Percentiles rank a stretch among this genome's conserved stretches.
These are phyloP conservation scores for Acanthochromis polyacanthus DNA, from an alignment of 2,113 vertebrate genomes.

Conservation along the genomic window DNA sequence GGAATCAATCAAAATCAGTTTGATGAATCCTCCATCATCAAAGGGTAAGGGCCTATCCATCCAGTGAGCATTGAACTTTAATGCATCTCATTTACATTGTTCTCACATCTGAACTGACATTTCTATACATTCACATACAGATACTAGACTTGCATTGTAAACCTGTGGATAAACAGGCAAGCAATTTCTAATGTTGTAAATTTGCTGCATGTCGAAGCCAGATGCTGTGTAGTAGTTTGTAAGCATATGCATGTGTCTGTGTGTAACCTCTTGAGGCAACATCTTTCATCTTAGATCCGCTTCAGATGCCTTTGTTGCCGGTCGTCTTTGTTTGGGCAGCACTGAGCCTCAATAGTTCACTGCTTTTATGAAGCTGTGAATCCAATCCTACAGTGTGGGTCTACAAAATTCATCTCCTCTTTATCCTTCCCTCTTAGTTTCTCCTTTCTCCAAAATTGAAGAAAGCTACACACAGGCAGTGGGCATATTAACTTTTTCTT, in stretches of 20 bases:
- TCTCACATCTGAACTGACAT: not conserved
- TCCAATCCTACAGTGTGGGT: not conserved
- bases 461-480: not conserved
- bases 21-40: no score
- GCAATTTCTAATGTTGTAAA: not conserved
- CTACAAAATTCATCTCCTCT: not conserved
- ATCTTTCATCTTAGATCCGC: slow-evolving; percentile 29
- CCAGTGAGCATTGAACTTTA: no score
- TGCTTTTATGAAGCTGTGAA: slow-evolving; percentile 4
- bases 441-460: not conserved
- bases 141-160: no score
- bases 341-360: slow-evolving; percentile 15
- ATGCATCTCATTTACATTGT: not conserved
- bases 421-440: not conserved
- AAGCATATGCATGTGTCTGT: slow-evolving; percentile 4
- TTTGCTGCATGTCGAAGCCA: not conserved
- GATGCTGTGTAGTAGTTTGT: not conserved
- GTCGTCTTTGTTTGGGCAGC: not conserved
- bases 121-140: not conserved
- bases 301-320: slow-evolving; percentile 42
- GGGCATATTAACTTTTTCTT: not conserved
- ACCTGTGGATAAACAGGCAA: no score
- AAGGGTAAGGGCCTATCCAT: no score
- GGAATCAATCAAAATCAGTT: not conserved
- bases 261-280: not conserved